Percentiles rank a stretch among this genome's conserved stretches.
Conservation (phyloP, 2,888 invertebrate genomes). For the Caenorhabditis imperialis region DNA sequence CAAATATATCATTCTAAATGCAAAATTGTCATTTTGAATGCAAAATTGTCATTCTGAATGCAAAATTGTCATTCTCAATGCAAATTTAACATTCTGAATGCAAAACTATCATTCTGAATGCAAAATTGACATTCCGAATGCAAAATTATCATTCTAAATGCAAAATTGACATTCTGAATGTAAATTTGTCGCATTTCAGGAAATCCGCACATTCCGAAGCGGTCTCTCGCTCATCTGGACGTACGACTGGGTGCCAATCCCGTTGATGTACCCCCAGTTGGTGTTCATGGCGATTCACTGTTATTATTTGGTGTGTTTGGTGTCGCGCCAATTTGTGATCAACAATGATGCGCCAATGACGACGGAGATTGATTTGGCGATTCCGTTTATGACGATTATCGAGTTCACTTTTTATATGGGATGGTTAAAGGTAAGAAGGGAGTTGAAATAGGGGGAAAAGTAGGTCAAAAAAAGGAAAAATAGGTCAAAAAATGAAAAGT, state of each 20-base stretch:
- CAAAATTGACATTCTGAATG: no score
- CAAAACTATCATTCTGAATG: no score
- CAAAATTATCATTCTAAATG: no score
- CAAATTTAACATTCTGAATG: no score
- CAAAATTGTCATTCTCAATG: no score
- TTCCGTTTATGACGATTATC: conserved; percentile 62
- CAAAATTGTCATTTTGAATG: no score
- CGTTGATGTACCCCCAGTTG: conserved; percentile 72
- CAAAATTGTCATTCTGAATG: no score
- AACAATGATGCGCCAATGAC: conserved; percentile 50
- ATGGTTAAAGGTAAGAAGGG: conserved; percentile 53
- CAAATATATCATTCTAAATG: no score
- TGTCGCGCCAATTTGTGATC: conserved; percentile 65
- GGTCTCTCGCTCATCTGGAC: conserved; percentile 61
- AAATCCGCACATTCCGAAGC: conserved; percentile 57
- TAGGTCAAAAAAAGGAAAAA: no score
- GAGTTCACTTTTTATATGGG: conserved; percentile 65
- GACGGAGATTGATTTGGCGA: conserved; percentile 59
- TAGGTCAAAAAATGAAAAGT: background rate
- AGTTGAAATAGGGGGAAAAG: background rate
- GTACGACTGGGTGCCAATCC: conserved; percentile 70
- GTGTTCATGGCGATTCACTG: conserved; percentile 71
- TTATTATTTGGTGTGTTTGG: conserved; percentile 71
- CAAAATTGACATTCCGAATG: no score
- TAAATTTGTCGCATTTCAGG: conserved; percentile 55